Evolutionary conservation across 2,113 vertebrate genomes (phyloP).

Genomic region (Nothocercus nigrocapillus): DNA sequence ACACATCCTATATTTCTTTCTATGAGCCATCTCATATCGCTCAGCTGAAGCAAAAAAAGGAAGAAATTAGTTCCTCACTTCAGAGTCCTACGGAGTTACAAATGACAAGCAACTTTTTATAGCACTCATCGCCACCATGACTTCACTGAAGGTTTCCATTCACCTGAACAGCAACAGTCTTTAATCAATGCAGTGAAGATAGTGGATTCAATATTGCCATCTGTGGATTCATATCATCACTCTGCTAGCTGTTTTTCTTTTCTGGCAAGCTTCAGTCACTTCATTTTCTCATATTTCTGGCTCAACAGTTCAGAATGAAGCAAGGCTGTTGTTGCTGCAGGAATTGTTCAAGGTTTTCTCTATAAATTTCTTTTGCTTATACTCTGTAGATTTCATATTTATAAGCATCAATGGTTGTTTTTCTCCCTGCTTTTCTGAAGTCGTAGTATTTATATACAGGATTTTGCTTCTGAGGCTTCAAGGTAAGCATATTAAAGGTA

Average conservation of each 20-base stretch:
- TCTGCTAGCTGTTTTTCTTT: slow-evolving; percentile 52
- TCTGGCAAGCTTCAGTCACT: slow-evolving; percentile 69
- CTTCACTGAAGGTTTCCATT: slow-evolving; percentile 32
- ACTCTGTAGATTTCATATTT: slow-evolving; percentile 48
- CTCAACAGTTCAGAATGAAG: slow-evolving; percentile 57
- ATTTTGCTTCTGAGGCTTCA: slow-evolving; percentile 45
- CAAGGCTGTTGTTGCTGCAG: slow-evolving; percentile 22
- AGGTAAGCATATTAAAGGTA: slow-evolving; percentile 40
- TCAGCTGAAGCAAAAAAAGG: not conserved
- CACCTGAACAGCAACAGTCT: slow-evolving; percentile 27
- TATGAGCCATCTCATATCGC: not conserved
- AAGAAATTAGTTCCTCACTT: slow-evolving; percentile 6
- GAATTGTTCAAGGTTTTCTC: slow-evolving; percentile 65
- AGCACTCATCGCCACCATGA: not conserved
- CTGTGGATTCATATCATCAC: slow-evolving; percentile 15
- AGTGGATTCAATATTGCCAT: slow-evolving; percentile 6
- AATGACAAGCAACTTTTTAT: slow-evolving; percentile 25
- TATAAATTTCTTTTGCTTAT: slow-evolving; percentile 54
- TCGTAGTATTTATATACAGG: not conserved
- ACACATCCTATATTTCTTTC: not conserved
- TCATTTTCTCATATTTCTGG: slow-evolving; percentile 67
- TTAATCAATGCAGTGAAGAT: slow-evolving; percentile 42
- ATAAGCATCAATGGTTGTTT: slow-evolving; percentile 52
- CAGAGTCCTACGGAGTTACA: not conserved
- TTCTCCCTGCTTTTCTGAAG: slow-evolving; percentile 32